These are phyloP conservation scores for Tamias sibiricus DNA, from an alignment of 2,113 vertebrate genomes.

Conservation along the genomic window DNA sequence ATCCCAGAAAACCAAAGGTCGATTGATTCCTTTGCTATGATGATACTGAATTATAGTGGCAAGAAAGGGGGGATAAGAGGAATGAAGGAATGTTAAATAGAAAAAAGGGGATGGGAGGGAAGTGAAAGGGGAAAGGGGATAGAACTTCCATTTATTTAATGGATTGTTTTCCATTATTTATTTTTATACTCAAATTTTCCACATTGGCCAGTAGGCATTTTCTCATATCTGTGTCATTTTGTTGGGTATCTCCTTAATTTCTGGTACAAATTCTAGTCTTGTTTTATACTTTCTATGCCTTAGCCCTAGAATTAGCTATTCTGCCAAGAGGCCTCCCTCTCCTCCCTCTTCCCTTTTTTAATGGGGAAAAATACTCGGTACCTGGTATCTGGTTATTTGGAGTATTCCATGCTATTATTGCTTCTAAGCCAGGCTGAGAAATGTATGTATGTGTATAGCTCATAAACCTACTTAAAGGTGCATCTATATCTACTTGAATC, in stretches of 20 bases:
- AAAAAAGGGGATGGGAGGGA: too few species aligned
- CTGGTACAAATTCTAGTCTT: not conserved
- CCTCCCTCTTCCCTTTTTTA: fast-evolving
- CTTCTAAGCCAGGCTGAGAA: not conserved
- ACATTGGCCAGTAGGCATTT: not conserved
- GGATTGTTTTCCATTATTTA: slow-evolving; percentile 43
- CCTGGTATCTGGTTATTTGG: not conserved
- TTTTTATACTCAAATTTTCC: not conserved
- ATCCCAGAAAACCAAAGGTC: too few species aligned
- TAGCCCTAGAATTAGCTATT: not conserved
- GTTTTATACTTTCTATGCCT: not conserved
- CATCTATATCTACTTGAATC: not conserved
- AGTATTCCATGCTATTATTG: not conserved
- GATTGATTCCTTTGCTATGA: too few species aligned
- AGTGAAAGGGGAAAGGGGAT: too few species aligned
- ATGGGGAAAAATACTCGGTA: not conserved
- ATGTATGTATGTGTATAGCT: not conserved
- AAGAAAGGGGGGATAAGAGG: too few species aligned
- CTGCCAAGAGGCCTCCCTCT: not conserved
- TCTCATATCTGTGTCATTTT: not conserved
- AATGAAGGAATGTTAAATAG: too few species aligned
- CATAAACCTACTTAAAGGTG: not conserved
- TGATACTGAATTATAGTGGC: too few species aligned
- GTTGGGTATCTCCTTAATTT: not conserved
- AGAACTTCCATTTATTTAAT: slow-evolving; percentile 24